Percentiles rank a stretch among this genome's conserved stretches.
These are phyloP conservation scores for Macquaria australasica DNA, from an alignment of 2,113 vertebrate genomes.

Conservation along the genomic window DNA sequence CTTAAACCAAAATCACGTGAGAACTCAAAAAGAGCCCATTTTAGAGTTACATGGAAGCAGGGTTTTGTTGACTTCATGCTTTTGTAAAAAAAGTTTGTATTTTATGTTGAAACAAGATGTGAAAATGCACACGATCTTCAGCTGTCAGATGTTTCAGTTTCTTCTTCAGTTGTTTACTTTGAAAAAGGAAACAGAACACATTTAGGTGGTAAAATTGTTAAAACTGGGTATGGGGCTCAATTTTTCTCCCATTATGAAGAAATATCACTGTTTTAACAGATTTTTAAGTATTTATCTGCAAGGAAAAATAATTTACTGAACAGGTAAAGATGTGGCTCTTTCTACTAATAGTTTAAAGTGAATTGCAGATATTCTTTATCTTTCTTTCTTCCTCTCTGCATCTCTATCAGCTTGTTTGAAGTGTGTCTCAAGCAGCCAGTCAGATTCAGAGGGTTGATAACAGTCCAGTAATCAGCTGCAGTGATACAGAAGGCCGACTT, in stretches of 20 bases:
- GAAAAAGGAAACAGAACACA: not conserved
- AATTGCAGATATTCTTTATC: not conserved
- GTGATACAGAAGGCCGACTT: conserved; percentile 34
- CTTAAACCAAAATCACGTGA: not conserved
- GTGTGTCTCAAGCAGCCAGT: conserved; percentile 40
- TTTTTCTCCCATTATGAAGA: not conserved
- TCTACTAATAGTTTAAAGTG: not conserved
- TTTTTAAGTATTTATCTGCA: not conserved
- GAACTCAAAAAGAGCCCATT: not conserved
- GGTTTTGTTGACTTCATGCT: not conserved
- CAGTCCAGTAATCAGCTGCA: conserved; percentile 46
- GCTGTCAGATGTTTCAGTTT: not conserved
- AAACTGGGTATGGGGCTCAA: not conserved
- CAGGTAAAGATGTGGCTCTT: not conserved
- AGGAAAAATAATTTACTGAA: not conserved
- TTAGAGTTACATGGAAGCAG: not conserved
- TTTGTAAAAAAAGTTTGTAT: too few species aligned
- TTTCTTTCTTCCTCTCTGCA: not conserved
- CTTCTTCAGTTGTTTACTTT: not conserved
- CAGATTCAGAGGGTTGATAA: conserved; percentile 58
- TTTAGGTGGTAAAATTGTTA: too few species aligned
- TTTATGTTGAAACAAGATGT: not conserved
- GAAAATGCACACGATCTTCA: not conserved
- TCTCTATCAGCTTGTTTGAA: conserved; percentile 46
- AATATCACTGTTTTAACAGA: not conserved